These are phyloP conservation scores for Pelvicachromis taeniatus DNA, from an alignment of 2,113 vertebrate species.

Conservation along the genomic window DNA sequence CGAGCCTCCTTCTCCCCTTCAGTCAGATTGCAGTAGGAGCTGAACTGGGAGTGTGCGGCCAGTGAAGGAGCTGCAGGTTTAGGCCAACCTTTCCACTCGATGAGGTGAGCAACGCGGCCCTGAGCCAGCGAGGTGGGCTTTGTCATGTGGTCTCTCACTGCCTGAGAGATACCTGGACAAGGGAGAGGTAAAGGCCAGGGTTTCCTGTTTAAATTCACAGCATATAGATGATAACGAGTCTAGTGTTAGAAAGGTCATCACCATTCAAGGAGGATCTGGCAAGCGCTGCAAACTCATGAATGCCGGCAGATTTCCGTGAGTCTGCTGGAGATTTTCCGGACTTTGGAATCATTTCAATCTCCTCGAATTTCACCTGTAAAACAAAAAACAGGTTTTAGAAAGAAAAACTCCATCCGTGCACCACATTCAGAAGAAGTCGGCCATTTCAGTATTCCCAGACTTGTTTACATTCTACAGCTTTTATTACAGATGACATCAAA, in stretches of 20 bases:
- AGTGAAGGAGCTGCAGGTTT: conserved; percentile 80
- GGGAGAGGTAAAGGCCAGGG: not conserved
- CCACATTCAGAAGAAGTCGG: not conserved
- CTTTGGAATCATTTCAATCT: conserved; percentile 97
- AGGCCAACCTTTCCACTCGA: conserved; percentile 98
- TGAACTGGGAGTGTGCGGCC: conserved; percentile 86
- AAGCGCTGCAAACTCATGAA: conserved; percentile 94
- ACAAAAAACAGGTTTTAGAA: not conserved
- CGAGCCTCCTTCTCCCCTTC: conserved; percentile 96
- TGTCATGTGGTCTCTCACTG: conserved; percentile 95
- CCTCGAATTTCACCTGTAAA: conserved; percentile 89
- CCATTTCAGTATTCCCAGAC: not conserved
- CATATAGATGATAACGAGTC: not conserved
- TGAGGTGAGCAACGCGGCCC: conserved; percentile 95
- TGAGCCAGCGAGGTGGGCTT: conserved; percentile 98
- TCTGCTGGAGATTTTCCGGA: conserved; percentile 75
- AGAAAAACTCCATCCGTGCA: not conserved
- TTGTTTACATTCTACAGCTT: not conserved
- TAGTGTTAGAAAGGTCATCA: conserved; percentile 31
- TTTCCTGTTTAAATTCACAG: not conserved
- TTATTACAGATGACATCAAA: not conserved
- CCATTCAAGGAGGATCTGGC: conserved; percentile 95
- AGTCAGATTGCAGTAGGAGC: conserved; percentile 90
- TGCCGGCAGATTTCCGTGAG: conserved; percentile 86
- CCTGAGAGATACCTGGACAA: conserved; percentile 89